Percentiles rank a stretch among this genome's conserved stretches.
These are phyloP conservation scores for Druon quercuslanigerum DNA, from an alignment of 1,140 invertebrate species.

Conservation along the genomic window DNA sequence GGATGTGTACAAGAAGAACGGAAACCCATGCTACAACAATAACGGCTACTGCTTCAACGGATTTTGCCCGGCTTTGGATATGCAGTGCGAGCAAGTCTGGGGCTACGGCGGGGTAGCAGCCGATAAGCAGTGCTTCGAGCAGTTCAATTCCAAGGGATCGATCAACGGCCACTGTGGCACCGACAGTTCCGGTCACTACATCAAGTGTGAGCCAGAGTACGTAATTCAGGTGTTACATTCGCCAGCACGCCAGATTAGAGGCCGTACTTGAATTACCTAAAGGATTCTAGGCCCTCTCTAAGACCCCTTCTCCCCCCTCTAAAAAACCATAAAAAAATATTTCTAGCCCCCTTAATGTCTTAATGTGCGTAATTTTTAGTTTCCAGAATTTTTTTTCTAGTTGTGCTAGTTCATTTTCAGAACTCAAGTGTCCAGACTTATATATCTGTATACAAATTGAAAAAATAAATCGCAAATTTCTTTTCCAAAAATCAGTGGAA, in stretches of 20 bases:
- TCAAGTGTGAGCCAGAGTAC: slow-evolving; percentile 92
- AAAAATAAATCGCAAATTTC: no score
- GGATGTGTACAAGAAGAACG: slow-evolving; percentile 94
- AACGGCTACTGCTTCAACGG: slow-evolving; percentile 93
- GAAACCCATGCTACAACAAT: slow-evolving; percentile 83
- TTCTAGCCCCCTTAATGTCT: no score
- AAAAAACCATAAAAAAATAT: no score
- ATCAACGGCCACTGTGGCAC: slow-evolving; percentile 95
- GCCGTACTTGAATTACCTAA: no score
- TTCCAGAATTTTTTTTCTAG: no score
- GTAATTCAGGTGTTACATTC: slow-evolving; percentile 66
- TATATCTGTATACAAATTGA: no score
- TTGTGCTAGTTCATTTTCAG: no score
- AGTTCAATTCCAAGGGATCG: slow-evolving; percentile 95
- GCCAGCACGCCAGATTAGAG: neutral
- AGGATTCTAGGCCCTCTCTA: no score
- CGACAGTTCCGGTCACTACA: slow-evolving; percentile 84
- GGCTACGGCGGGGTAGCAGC: slow-evolving; percentile 86
- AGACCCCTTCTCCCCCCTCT: no score
- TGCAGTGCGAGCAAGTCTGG: slow-evolving; percentile 95
- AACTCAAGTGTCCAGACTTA: no score
- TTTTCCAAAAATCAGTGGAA: no score
- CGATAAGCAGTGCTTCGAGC: slow-evolving; percentile 91
- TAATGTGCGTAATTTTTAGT: no score
- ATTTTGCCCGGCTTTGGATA: slow-evolving; percentile 88